These are phyloP conservation scores for Iguana delicatissima DNA, from an alignment of 2,797 vertebrate genomes.

Conservation along the genomic window DNA sequence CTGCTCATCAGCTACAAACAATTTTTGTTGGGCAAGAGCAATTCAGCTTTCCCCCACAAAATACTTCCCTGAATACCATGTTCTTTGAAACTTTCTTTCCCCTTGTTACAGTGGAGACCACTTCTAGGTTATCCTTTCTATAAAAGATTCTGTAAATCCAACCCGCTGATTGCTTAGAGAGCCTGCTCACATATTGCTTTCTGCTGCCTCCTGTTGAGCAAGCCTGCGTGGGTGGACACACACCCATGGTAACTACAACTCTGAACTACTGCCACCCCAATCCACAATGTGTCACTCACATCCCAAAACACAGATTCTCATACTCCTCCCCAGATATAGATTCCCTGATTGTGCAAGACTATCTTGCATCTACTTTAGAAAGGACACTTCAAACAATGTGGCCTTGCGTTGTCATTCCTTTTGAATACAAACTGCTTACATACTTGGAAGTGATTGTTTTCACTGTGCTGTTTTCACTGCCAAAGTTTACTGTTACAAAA, in stretches of 20 bases:
- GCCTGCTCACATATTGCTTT: slow-evolving; percentile 14
- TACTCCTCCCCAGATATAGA: slow-evolving; percentile 54
- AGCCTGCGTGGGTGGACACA: slow-evolving; percentile 72
- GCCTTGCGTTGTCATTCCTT: neutral
- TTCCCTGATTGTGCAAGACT: slow-evolving; percentile 36
- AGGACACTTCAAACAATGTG: neutral
- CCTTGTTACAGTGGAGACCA: neutral
- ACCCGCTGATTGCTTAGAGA: neutral
- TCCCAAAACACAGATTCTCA: slow-evolving; percentile 66
- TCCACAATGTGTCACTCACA: slow-evolving; percentile 17
- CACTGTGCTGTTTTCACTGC: neutral
- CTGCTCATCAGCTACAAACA: neutral
- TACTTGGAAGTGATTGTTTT: neutral
- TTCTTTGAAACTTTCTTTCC: neutral
- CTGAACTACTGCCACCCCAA: slow-evolving; percentile 38
- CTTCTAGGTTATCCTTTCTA: neutral
- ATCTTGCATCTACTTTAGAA: neutral
- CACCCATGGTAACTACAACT: slow-evolving; percentile 70
- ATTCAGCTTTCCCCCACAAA: neutral
- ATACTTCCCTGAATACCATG: neutral
- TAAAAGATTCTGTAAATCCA: neutral
- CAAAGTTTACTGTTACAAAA: neutral
- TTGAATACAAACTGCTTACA: neutral
- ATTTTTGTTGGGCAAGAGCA: neutral
- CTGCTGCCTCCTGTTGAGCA: slow-evolving; percentile 67